phyloP scores from a whole-genome alignment of 2,888 invertebrate genomes.

The Raillietiella orientalis region DNA sequence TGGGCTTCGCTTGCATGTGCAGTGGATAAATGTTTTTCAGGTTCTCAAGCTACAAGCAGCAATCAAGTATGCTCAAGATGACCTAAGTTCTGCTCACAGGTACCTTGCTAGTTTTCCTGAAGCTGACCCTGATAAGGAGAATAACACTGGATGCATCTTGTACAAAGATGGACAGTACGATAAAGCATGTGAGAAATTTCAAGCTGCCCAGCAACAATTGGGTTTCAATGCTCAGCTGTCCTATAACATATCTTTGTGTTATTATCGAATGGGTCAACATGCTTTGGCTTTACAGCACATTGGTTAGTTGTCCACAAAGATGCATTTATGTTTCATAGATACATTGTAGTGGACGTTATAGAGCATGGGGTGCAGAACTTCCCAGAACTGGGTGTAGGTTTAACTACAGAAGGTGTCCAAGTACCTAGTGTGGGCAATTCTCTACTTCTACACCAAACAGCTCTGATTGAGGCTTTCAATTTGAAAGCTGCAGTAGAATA shows the following conservation, averaged over 20 bases:
- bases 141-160: conserved; percentile 74
- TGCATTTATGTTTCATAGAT: too few species aligned
- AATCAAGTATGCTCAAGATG: conserved; percentile 85
- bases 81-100: conserved; percentile 59
- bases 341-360: conserved; percentile 48
- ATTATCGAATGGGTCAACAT: conserved; percentile 42
- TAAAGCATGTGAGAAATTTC: conserved; percentile 66
- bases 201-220: conserved; percentile 46
- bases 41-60: conserved; percentile 70
- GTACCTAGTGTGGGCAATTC: conserved; percentile 89
- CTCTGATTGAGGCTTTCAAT: conserved; percentile 90
- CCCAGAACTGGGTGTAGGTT: conserved; percentile 85
- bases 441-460: conserved; percentile 68
- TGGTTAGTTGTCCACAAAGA: conserved; percentile 18
- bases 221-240: conserved; percentile 72
- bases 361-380: conserved; percentile 84
- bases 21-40: conserved; percentile 11
- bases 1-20: too few species aligned
- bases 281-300: conserved; percentile 74
- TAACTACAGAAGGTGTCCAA: conserved; percentile 19
- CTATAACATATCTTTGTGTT: conserved; percentile 80
- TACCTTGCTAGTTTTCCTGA: conserved; percentile 55
- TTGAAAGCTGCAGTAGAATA: conserved; percentile 94
- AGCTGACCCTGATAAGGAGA: conserved; percentile 73
- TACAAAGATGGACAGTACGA: conserved; percentile 74